These are phyloP conservation scores for Monopterus albus DNA, from an alignment of 2,113 vertebrate genomes.

Conservation along the genomic window DNA sequence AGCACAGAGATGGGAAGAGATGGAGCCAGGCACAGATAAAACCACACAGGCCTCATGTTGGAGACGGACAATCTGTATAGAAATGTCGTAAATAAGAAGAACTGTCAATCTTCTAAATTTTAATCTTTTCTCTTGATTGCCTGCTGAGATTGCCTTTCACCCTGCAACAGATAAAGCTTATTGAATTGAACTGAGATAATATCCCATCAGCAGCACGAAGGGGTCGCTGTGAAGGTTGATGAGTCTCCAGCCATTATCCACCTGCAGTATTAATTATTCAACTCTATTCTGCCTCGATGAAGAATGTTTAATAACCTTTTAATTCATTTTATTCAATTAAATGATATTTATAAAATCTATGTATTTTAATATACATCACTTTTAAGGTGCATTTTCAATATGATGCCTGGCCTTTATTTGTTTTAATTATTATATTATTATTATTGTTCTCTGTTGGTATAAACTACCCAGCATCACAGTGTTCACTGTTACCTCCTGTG, in stretches of 20 bases:
- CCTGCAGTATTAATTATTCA: constrained; percentile 37
- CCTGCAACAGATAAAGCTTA: not conserved
- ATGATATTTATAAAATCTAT: too few relatives aligned
- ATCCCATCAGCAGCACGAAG: constrained; percentile 42
- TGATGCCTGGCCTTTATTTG: too few relatives aligned
- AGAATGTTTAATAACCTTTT: too few relatives aligned
- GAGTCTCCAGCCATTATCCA: constrained; percentile 38
- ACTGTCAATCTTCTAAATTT: constrained; percentile 19
- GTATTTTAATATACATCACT: too few relatives aligned
- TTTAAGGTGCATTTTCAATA: too few relatives aligned
- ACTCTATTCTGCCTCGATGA: too few relatives aligned
- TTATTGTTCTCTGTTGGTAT: too few relatives aligned
- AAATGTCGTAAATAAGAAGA: constrained; percentile 2
- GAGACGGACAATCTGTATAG: too few relatives aligned
- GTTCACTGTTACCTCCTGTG: too few relatives aligned
- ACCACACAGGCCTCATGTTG: not conserved
- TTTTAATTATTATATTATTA: too few relatives aligned
- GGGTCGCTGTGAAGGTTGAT: constrained; percentile 7
- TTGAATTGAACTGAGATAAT: constrained; percentile 46
- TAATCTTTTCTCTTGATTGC: constrained; percentile 44
- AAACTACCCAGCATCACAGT: too few relatives aligned
- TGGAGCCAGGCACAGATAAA: not conserved
- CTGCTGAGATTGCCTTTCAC: constrained; percentile 40
- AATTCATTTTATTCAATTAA: too few relatives aligned
- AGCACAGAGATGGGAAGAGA: not conserved